Evolutionary conservation across 2,797 vertebrate genomes (phyloP), one percentile per base, ranked within the genome.

Genomic region (Trichosurus vulpecula): DNA sequence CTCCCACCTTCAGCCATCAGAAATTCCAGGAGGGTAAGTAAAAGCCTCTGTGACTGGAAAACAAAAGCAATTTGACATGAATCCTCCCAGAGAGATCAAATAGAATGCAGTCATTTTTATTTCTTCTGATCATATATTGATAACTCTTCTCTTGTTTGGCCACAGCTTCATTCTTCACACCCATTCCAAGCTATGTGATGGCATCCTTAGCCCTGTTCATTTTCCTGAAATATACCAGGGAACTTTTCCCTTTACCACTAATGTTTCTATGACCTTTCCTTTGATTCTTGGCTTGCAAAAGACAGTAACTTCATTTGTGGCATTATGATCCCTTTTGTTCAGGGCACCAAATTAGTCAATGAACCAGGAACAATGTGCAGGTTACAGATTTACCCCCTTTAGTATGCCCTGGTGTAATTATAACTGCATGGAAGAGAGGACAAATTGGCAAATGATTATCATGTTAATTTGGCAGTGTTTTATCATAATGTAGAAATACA

Each of bases 361-460:
- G 0, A 95, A 96, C 90, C 90, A 25, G 0, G 95, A 93, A 94
- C 95, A 61, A 19, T 6, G 19, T 57, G 1, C 90, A 52, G 91
- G 91, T 93, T 97, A 94, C 97, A 93, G 94, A 98, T 97, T 96
- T 96, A 92, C 96, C 94, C 87, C 94, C 96, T 97, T 97, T 97
- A 96, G 96, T 93, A 92, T 91, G 56, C 96, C 96, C 96, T 54
- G 0, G 95, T 92, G 95, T 98, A 97, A 98, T 97, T 98, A 96
- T 96, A 95, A 87, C 92, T 95, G 96, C 97, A 93, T 95, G 91
- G 95, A 95, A 95, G 96, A 97, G 0, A 0, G 95, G 94, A 97
- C 98, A 98, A 98, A 98, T 98, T 98, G 97, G 97, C 97, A 98
- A 97, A 97, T 96, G 98, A 98, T 98, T 98, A 95, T 95, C 93